Evolutionary conservation across 2,888 invertebrate genomes (phyloP), one percentile per base, ranked within the genome.

Genomic region (Hypomecis atomaria): DNA sequence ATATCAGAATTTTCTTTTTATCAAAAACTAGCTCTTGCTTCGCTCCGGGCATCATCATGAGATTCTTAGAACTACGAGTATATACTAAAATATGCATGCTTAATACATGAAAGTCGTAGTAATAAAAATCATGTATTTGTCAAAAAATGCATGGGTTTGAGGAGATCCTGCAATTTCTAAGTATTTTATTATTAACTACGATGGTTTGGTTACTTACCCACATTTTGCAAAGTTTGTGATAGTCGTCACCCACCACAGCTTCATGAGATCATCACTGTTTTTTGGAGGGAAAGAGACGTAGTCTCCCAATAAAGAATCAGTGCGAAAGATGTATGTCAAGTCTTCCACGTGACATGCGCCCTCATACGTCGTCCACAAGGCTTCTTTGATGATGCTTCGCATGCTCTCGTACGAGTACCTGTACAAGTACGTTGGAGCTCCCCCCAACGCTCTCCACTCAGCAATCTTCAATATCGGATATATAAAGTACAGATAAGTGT

Each of bases 271-370:
- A 44, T 78, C 78, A 10, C 66, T 50, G 47, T 44, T 59, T 52
- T 65, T 50, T 48, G 67, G 45, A n/a, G 71, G 68, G 37, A 71
- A 62, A 4, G 70, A 66, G 3, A 64, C 45, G 49, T 67, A 38
- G 36, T 71, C 52, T 2, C 64, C 65, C 6, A 73, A 11, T 44
- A 71, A 34, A 0, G 66, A 65, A 47, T 70, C 71, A 1, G 47
- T 53, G 9, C 69, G 62, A 11, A 93, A 91, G 9, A 93, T 70
- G 50, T 86, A 88, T 0, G 87, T 86, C 72, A 93, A 69, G 70
- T 93, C 93, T 69, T 93, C 93, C 2, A 87, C 85, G 60, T 93
- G 93, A 6, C 61, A 71, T 1, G 72, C 73, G 47, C 90, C 91
- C 1, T 83, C 79, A 7, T 89, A 73, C 0, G 82, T 50, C 34